Percentiles rank a stretch among this genome's conserved stretches.
Evolutionary conservation across 2,797 vertebrate genomes (phyloP).

Genomic region (Prionace glauca): DNA sequence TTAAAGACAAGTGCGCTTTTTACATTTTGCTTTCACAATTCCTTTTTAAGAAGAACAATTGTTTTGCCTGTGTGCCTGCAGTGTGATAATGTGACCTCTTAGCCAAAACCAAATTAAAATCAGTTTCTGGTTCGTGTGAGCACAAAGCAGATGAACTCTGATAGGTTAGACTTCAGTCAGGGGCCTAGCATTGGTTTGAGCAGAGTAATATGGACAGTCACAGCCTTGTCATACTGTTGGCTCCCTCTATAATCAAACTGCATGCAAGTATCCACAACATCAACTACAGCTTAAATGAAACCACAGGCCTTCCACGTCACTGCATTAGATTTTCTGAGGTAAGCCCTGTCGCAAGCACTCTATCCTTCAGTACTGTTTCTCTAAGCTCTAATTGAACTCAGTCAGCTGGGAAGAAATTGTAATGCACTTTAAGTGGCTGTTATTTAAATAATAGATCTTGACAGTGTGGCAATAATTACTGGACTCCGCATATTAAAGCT

Average conservation of each 20-base stretch:
- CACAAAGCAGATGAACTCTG: background rate
- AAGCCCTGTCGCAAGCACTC: background rate
- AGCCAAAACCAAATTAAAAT: background rate
- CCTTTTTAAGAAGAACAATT: background rate
- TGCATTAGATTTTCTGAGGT: background rate
- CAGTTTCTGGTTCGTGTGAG: background rate
- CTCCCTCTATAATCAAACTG: background rate
- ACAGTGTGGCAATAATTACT: background rate
- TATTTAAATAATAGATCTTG: slow-evolving; percentile 29
- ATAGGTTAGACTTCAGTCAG: background rate
- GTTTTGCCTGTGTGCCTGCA: background rate
- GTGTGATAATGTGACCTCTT: background rate
- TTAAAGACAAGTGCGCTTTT: background rate
- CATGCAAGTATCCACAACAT: background rate
- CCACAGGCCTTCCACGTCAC: background rate
- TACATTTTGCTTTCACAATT: background rate
- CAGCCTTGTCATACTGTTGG: no score
- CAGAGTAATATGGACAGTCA: background rate
- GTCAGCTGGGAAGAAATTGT: background rate
- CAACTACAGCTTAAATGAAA: background rate
- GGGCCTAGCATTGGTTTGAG: background rate
- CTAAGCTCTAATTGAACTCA: background rate
- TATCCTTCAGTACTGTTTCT: background rate
- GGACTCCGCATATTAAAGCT: background rate
- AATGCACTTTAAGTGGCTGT: background rate